Evolutionary conservation across 1,140 invertebrate species (phyloP), one percentile per base, ranked within the genome.

Genomic region (Metopolophium dirhodum): DNA sequence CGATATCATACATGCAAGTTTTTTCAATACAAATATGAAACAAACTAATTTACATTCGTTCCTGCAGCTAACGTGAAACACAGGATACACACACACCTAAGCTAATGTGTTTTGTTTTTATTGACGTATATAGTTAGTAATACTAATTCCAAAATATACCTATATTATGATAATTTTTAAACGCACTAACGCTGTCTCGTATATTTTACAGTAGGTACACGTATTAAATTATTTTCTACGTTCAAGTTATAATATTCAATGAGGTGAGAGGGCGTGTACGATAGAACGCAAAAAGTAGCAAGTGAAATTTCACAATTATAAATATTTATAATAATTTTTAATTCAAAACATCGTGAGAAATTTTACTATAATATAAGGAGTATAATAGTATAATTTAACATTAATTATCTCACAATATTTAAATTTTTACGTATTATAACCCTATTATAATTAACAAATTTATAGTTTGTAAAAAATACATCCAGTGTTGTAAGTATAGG

Each of bases 11-110:
- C 68, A 77, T 77, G 90, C 45, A 83, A 1, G 68, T 91, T 87
- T 93, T 54, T 93, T 61, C 35, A 93, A 37, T 61, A 41, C 22
- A 49, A 77, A 77, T 30, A 26, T 35, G 20, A 51, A 49, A 61
- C 26, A 54, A 87, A 77, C 49, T 57, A 88, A 93, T 93, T 93
- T 88, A 89, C 54, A 93, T 93, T 88, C 85, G 51, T 86, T 88
- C 82, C 92, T 91, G 90, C 41, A 41, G 41, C 51, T 82, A 82
- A 91, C 57, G 41, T 35, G 14, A 91, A 57, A 68, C 37, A 77
- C 54, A 91, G 61, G 61, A 91, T 91, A 68, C 68, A 91, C 90
- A 91, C 90, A 35, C 30, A 49, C 30, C 90, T 47, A 35, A n/a
- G n/a, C 18, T 37, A 35, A 83, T 51, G 68, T 83, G 91, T 92